Evolutionary conservation across 2,888 invertebrate species (phyloP), one percentile per base, ranked within the genome.

Genomic region (Slavum lentiscoides): DNA sequence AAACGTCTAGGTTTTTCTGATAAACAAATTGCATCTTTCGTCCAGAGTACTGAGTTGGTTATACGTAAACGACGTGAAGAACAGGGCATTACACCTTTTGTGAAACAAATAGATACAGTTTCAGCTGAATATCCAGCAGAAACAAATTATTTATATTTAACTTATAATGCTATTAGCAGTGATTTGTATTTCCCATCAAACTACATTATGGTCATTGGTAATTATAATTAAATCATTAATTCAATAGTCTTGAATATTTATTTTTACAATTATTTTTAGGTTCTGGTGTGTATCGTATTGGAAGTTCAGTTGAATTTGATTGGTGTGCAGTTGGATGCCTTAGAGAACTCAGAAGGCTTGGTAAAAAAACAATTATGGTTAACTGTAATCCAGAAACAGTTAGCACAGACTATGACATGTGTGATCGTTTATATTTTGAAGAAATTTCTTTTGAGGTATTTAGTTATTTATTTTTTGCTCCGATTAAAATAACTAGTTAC

Each of bases 341-440:
- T 68, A 89, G 95, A 82, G 97, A 99, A 87, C 88, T 99, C 19
- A 90, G 95, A 84, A 92, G 93, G 86, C 90, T 97, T 82, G 93
- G 93, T 1, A 92, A 91, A 84, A 93, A 95, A 84, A 98, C 98
- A 0, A 95, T 99, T 53, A 99, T 99, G 98, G 91, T 99, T 0
- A 99, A 99, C 87, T 99, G 96, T 86, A 99, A 99, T 87, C 99
- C 99, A 0, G 99, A 99, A 88, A 99, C 99, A 0, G 99, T 99
- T 5, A 97, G 97, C 87, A 99, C 99, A 0, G 99, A 99, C 87
- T 99, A 99, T 86, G 99, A 99, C 85, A 98, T 99, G 95, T 98
- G 98, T 85, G 97, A 99, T 87, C 89, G 98, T 49, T 88, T 99
- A 68, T 99, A 99, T 87, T 99, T 99, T 86, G 99, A 99, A 88